phyloP scores from a whole-genome alignment of 2,113 vertebrate species.

The Gulo gulo region DNA sequence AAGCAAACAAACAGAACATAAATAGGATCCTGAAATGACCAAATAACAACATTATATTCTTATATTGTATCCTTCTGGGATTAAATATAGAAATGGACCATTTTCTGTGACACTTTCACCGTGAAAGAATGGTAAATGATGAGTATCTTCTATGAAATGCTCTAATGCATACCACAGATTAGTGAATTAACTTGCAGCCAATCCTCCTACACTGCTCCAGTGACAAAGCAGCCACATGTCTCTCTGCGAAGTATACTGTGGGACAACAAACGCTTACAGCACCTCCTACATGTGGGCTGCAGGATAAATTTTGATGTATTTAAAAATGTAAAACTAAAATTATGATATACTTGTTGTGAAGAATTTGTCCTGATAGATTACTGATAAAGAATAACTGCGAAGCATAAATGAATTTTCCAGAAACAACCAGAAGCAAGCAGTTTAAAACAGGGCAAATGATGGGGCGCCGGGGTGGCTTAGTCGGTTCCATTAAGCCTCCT shows the following conservation, averaged over 20 bases:
- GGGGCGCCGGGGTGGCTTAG: background rate
- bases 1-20: background rate
- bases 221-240: background rate
- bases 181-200: background rate
- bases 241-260: background rate
- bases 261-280: background rate
- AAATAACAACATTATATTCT: background rate
- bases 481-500: background rate
- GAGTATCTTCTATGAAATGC: background rate
- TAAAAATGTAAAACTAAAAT: background rate
- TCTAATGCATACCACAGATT: background rate
- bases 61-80: background rate
- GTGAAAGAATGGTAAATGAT: background rate
- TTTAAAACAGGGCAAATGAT: background rate
- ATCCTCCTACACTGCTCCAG: background rate
- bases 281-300: rapidly evolving
- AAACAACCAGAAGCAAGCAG: background rate
- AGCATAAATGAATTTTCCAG: background rate
- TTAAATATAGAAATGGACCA: background rate
- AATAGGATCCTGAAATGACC: background rate
- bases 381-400: background rate
- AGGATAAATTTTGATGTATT: background rate
- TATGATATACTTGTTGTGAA: background rate
- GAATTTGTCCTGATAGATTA: background rate
- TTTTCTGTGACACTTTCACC: background rate